Base-by-base conservation (phyloP, 2,888 invertebrate species). In the Salticus scenicus region DNA sequence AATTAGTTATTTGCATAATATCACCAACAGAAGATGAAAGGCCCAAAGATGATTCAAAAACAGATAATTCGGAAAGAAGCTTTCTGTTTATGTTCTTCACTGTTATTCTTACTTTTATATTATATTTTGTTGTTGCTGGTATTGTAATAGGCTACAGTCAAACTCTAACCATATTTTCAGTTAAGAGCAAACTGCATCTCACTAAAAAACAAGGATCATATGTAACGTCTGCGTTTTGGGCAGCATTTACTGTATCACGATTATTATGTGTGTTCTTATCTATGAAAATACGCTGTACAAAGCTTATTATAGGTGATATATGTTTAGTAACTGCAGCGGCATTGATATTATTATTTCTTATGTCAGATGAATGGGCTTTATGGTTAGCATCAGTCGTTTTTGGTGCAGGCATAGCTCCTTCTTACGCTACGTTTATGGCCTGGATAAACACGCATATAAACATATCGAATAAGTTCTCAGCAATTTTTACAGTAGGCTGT, bases 391-490 rank as follows among this genome's bases (percentile, higher is more conserved):
- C 92, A 0, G 89, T 91, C 4, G 84, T 91, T 1, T 88, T 92
- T 12, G 92, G 92, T 4, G 88, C 91, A 1, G 92, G 92, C 24
- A 90, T 92, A 89, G 91, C 92, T 0, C 91, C 92, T 12, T 90
- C 92, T 8, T 92, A 92, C 82, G 92, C 92, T 7, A 90, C 92
- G 0, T 90, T 91, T 20, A 90, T 92, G 20, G 90, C 91, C 1
- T 92, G 92, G 92, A 90, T 91, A 0, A 92, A 92, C 87, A 89
- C 90, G 27, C 91, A 91, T 88, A 90, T 92, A 74, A 90, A 90
- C 28, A 89, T 92, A 17, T 91, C 91, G 0, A 92, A 92, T n/a
- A 91, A 91, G 87, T 90, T 91, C 0, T 91, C 92, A 0, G 91
- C 92, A 1, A 89, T 91, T n/a, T 90, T 92, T 77, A 90, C 91